A percentile compares a stretch with the other conserved stretches of the same genome.
Evolutionary conservation across 2,113 vertebrate species (phyloP).

Genomic region (Albula glossodonta): DNA sequence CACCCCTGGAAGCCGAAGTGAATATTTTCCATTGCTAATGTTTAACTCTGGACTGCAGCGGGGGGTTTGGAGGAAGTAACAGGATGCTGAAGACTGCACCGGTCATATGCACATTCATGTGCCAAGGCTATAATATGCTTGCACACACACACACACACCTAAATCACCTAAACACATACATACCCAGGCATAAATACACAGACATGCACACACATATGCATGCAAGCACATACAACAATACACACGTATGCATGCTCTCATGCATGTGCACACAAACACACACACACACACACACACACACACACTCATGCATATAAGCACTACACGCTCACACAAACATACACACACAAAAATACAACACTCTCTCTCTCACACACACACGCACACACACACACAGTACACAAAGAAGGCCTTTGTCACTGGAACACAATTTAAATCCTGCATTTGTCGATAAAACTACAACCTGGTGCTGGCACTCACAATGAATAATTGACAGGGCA

Average conservation of each 20-base stretch:
- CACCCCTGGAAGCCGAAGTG: neutral
- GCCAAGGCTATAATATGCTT: too few species aligned
- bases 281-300: too few species aligned
- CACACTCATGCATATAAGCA: too few species aligned
- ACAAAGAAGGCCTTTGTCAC: neutral
- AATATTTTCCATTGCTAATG: neutral
- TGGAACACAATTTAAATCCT: neutral
- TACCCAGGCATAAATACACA: neutral
- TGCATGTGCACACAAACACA: neutral
- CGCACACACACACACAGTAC: neutral
- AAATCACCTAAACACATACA: neutral
- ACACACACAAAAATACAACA: too few species aligned
- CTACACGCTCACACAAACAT: neutral
- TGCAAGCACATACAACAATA: neutral
- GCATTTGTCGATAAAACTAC: neutral
- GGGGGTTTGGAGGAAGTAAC: neutral
- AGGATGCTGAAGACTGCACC: neutral
- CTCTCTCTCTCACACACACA: neutral
- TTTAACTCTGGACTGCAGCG: constrained; percentile 3
- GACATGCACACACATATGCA: too few species aligned
- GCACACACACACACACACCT: too few species aligned
- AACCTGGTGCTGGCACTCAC: neutral
- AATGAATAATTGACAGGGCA: neutral
- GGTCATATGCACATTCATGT: neutral
- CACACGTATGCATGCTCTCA: neutral